phyloP scores from a whole-genome alignment of 2,113 vertebrate genomes.

The Passer domesticus region DNA sequence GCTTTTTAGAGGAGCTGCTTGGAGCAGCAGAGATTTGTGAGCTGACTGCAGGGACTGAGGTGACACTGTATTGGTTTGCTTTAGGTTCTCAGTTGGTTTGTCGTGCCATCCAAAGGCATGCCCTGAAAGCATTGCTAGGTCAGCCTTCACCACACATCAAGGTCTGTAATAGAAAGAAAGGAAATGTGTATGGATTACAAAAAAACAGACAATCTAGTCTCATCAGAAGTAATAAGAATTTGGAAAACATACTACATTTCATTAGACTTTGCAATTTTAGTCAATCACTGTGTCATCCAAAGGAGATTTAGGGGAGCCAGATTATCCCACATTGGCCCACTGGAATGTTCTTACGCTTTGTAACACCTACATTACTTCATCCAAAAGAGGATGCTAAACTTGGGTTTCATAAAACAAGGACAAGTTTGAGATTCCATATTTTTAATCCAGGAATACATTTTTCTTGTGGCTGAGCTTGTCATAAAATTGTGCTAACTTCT shows the following conservation, averaged over 20 bases:
- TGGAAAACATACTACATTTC: background rate
- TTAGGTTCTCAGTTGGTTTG: background rate
- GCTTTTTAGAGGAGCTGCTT: background rate
- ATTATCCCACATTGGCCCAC: background rate
- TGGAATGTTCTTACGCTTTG: background rate
- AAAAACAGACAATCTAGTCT: background rate
- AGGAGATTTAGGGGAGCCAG: background rate
- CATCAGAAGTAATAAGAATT: background rate
- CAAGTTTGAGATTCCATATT: background rate
- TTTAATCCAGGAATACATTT: background rate
- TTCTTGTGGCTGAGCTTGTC: background rate
- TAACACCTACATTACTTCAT: background rate
- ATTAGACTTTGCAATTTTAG: background rate
- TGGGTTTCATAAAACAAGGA: background rate
- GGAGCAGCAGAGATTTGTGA: background rate
- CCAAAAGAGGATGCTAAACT: background rate
- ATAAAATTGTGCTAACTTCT: background rate
- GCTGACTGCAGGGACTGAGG: background rate
- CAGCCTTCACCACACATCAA: background rate
- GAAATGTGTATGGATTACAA: background rate
- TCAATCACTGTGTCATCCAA: background rate
- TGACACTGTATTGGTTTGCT: background rate
- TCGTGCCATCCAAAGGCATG: rapidly evolving
- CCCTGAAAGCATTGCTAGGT: background rate
- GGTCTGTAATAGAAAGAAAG: background rate